A percentile compares a stretch with the other conserved stretches of the same genome.
These are phyloP conservation scores for Lithophane socia DNA, from an alignment of 2,888 invertebrate species.

Conservation along the genomic window DNA sequence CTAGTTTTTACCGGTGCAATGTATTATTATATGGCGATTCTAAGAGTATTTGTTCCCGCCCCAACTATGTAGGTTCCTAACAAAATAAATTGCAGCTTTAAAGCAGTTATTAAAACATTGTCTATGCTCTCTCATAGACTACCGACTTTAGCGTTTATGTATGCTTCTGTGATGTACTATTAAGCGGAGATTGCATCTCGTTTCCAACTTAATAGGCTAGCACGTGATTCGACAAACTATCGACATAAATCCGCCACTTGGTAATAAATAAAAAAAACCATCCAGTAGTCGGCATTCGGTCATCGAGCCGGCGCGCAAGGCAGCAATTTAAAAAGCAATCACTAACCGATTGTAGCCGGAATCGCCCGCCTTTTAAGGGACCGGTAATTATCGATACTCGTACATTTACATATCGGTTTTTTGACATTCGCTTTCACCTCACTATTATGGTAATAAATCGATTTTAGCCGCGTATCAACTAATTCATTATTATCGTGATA, in stretches of 20 bases:
- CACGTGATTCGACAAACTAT: slow-evolving; percentile 62
- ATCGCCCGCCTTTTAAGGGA: slow-evolving; percentile 85
- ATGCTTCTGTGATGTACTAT: slow-evolving; percentile 30
- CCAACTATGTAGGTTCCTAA: slow-evolving; percentile 21
- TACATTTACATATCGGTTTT: slow-evolving; percentile 83
- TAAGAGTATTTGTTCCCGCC: slow-evolving; percentile 39
- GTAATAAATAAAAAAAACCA: slow-evolving; percentile 73
- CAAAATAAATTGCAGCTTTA: slow-evolving; percentile 47
- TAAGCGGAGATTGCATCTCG: slow-evolving; percentile 53
- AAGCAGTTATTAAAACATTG: slow-evolving; percentile 18
- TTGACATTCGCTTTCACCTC: slow-evolving; percentile 80
- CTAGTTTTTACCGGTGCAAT: slow-evolving; percentile 43
- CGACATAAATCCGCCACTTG: slow-evolving; percentile 71
- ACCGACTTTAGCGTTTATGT: slow-evolving; percentile 10
- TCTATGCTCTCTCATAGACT: slow-evolving; percentile 2
- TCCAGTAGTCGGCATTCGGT: slow-evolving; percentile 78
- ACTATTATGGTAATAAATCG: slow-evolving; percentile 68
- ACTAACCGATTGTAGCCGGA: slow-evolving; percentile 81
- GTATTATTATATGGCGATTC: slow-evolving; percentile 39
- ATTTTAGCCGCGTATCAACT: slow-evolving; percentile 50
- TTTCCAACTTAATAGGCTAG: slow-evolving; percentile 53
- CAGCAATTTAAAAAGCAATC: slow-evolving; percentile 88
- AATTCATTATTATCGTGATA: slow-evolving; percentile 54
- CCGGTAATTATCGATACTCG: slow-evolving; percentile 84
- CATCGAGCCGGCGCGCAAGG: slow-evolving; percentile 71